Base-by-base conservation (phyloP, 2,888 invertebrate genomes). In the Drosophila paramelanica region DNA sequence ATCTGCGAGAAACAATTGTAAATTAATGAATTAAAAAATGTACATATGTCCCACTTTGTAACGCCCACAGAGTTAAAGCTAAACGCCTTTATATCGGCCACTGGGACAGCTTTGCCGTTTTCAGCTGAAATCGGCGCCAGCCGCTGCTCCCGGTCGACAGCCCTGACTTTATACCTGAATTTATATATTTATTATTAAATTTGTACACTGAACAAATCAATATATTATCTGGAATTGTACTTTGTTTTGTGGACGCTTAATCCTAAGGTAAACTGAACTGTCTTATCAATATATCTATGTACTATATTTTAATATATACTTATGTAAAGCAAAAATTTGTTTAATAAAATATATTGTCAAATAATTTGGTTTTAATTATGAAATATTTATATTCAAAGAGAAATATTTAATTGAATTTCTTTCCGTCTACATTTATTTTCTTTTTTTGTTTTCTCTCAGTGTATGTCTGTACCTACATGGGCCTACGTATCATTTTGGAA, bases 71-170 rank as follows among this genome's bases (percentile, higher is more conserved):
- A 45, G 60, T 49, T 58, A 45, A 33, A 27, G 46, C 53, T 60
- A 69, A 79, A 74, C 79, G 76, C 75, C 76, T 76, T 74, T 76
- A 74, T 69, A 75, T 74, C 65, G 67, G 80, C 80, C 79, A 69
- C 65, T 79, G 79, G 79, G 69, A 52, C 76, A 60, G 56, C 17
- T 31, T 49, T 47, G 41, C 27, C 23, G 39, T 53, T 65, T 20
- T 33, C 51, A 33, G 14, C 43, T 73, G n/a, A 55, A 67, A 62
- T 27, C 39, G 20, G 49, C 36, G 27, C 8, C 67, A n/a, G 38
- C 23, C 31, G 7, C 23, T n/a, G n/a, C 43, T 43, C 49, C 47
- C 38, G 46, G 14, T 49, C 46, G 56, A 39, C 73, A 52, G 58
- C 14, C 20, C n/a, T 23, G 23, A 13, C 52, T 53, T 23, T 42